phyloP scores from a whole-genome alignment of 2,888 invertebrate species.

The Allolobophora icterica region DNA sequence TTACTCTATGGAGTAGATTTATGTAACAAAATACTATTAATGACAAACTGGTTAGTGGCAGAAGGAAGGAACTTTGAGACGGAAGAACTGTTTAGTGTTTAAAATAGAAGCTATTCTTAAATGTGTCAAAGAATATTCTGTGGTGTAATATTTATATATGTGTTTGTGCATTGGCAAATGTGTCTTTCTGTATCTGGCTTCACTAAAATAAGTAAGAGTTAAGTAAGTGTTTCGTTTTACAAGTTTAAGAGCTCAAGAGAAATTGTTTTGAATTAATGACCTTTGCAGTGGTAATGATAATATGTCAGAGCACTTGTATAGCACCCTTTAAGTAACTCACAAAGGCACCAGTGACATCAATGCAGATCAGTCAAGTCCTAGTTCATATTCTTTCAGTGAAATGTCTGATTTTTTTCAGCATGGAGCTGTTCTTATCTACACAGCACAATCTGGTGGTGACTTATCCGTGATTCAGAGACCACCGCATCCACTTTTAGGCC shows the following conservation, averaged over 20 bases:
- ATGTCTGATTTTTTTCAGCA: conserved; percentile 11
- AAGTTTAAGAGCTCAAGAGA: neutral
- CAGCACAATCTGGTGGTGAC: neutral
- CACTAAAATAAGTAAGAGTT: neutral
- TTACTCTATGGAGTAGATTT: too few relatives aligned
- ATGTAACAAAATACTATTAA: too few relatives aligned
- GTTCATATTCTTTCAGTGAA: conserved; percentile 12
- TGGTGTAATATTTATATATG: neutral
- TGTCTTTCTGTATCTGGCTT: neutral
- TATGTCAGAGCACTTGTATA: too few relatives aligned
- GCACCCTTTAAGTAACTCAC: too few relatives aligned
- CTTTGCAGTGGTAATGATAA: too few relatives aligned
- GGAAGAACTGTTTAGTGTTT: too few relatives aligned
- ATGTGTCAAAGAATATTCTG: neutral
- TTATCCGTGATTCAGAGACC: neutral
- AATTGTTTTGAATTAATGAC: neutral
- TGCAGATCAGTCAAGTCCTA: neutral
- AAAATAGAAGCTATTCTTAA: too few relatives aligned
- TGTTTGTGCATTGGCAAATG: neutral
- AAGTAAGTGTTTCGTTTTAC: neutral
- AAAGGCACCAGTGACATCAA: neutral
- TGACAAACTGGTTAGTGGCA: too few relatives aligned
- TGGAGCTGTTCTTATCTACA: conserved; percentile 27
- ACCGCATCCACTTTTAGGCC: conserved; percentile 1
- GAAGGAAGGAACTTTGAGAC: too few relatives aligned